Conservation (phyloP, 2,888 invertebrate genomes). For the Cacoxenus indagator region DNA sequence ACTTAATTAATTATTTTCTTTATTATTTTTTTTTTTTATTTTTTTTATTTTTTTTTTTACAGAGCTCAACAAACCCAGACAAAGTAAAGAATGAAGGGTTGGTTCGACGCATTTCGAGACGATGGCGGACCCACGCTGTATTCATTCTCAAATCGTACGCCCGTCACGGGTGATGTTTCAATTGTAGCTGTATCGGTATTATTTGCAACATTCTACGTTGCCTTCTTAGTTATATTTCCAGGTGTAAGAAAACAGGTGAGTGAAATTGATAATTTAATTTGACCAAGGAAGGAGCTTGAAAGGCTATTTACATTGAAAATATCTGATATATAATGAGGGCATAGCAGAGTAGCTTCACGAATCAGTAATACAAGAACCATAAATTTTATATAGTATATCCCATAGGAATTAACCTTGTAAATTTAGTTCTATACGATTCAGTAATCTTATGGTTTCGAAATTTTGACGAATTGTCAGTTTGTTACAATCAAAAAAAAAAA, state of each 20-base stretch:
- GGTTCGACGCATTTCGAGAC: slow-evolving; percentile 97
- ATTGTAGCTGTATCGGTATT: slow-evolving; percentile 88
- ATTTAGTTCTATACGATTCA: no score
- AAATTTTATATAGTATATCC: no score
- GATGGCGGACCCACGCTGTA: slow-evolving; percentile 98
- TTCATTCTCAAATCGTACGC: slow-evolving; percentile 93
- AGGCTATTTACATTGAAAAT: no score
- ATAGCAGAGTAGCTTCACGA: no score
- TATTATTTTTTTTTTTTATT: slow-evolving; percentile 41
- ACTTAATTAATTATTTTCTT: slow-evolving; percentile 26
- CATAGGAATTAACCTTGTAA: no score
- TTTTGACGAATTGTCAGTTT: no score
- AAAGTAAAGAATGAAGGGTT: slow-evolving; percentile 84
- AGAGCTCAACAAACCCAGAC: slow-evolving; percentile 55
- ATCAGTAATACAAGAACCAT: no score
- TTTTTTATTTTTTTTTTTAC: slow-evolving; percentile 43
- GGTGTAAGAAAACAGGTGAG: slow-evolving; percentile 93
- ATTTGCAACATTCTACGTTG: slow-evolving; percentile 91
- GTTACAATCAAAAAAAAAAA: no score
- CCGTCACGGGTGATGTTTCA: slow-evolving; percentile 93
- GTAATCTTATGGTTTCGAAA: no score
- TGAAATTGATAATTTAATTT: no score
- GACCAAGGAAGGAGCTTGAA: no score
- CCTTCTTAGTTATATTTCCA: slow-evolving; percentile 95
- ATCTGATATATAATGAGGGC: no score